Percentiles rank a stretch among this genome's conserved stretches.
Conservation (phyloP, 2,113 vertebrate genomes). For the Poeciliopsis turrubarensis region DNA sequence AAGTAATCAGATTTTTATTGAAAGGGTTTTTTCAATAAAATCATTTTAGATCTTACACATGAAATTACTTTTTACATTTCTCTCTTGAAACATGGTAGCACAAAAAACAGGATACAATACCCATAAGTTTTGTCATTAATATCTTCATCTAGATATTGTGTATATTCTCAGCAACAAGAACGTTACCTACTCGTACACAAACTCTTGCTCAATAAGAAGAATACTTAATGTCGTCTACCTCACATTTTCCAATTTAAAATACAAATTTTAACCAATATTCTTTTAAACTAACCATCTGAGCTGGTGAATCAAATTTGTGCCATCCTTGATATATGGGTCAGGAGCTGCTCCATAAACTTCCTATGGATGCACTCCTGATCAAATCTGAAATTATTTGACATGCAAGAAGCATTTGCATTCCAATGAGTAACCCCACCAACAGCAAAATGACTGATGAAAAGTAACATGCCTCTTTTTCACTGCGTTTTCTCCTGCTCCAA, state of each 20-base stretch:
- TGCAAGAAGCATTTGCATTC: not conserved
- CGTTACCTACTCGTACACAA: not conserved
- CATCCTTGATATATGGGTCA: no score
- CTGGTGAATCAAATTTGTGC: no score
- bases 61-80: not conserved
- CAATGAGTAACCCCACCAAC: conserved; percentile 42
- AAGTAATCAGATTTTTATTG: no score
- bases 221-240: not conserved
- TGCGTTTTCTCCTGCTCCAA: conserved; percentile 59
- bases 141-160: no score
- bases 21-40: not conserved
- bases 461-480: conserved; percentile 42
- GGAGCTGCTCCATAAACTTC: not conserved
- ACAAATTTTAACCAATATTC: no score
- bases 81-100: not conserved
- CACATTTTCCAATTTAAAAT: not conserved
- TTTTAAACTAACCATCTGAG: no score
- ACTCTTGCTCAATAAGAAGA: not conserved
- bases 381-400: conserved; percentile 1
- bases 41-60: not conserved
- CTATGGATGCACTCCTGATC: not conserved
- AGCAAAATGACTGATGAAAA: conserved; percentile 43
- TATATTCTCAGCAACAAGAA: no score
- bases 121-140: no score
- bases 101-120: no score